Base-by-base conservation (phyloP, 1,140 invertebrate genomes). In the Antheraea pernyi region DNA sequence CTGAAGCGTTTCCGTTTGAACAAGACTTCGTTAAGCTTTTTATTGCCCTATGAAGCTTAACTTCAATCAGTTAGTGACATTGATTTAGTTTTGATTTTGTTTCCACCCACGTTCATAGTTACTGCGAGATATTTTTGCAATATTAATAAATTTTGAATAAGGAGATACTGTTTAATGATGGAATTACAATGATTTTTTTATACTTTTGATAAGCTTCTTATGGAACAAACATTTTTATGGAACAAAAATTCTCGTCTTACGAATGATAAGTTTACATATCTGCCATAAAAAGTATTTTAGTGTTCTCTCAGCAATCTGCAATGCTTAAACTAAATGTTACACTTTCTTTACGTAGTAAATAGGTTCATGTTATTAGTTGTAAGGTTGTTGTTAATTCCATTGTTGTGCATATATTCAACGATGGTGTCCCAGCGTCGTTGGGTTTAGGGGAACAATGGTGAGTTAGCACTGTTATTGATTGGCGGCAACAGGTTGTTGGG, bases 401-500 rank as follows among this genome's bases (percentile, higher is more conserved):
- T 53, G 11, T n/a, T 53, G 0, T 53, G 67, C 37, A 61, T 59
- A 61, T 36, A 30, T 30, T 19, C 64, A 42, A 19, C 10, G 7
- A 67, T 67, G 68, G 64, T 73, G 68, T 66, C 59, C 39, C 22
- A 70, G 71, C 68, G 39, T 53, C 66, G 67, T 46, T 53, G 65
- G 59, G 62, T 69, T 64, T 67, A 42, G 46, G 72, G 70, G 72
- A 76, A 79, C 79, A 81, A 81, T 81, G 79, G 81, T 79, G 79
- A 77, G 77, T 78, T 89, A 76, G 81, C 82, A 81, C 75, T 85
- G 75, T 85, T 90, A 91, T 91, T 88, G 88, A 91, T 91, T 91
- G 85, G 73, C 68, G 75, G 75, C 85, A 88, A 91, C 88, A 91
- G 84, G 86, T 88, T 72, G 86, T 71, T 82, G 83, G 85, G 88